phyloP scores from a whole-genome alignment of 2,113 vertebrate species.

The Elgaria multicarinata region DNA sequence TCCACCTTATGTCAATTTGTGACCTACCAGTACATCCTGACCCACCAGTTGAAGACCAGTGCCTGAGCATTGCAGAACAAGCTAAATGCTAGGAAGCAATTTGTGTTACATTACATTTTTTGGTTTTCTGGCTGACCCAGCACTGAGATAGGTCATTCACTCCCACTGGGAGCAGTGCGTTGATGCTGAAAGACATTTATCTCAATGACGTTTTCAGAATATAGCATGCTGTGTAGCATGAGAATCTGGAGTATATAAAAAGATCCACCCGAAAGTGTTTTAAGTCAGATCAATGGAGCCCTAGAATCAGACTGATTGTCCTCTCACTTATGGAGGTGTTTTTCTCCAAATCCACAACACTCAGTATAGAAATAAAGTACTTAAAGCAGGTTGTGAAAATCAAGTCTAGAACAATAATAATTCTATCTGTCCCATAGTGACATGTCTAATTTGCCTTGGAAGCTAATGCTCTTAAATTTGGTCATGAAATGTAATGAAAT shows the following conservation, averaged over 20 bases:
- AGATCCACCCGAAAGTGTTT: neutral
- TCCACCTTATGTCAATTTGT: neutral
- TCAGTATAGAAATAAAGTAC: conserved; percentile 55
- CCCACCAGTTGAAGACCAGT: neutral
- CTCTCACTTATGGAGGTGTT: conserved; percentile 31
- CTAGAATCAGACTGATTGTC: conserved; percentile 40
- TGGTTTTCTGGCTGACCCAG: neutral
- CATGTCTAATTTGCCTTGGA: conserved; percentile 65
- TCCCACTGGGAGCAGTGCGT: neutral
- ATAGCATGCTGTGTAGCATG: neutral
- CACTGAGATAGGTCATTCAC: neutral
- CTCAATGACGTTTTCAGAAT: neutral
- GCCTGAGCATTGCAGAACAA: neutral
- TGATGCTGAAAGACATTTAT: conserved; percentile 2
- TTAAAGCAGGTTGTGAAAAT: conserved; percentile 50
- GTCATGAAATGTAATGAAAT: conserved; percentile 53
- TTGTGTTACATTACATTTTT: neutral
- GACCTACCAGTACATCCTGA: neutral
- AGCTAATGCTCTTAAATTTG: conserved; percentile 57
- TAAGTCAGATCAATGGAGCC: conserved; percentile 38
- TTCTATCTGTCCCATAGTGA: conserved; percentile 54
- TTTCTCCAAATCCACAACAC: conserved; percentile 62
- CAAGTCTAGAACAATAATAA: conserved; percentile 52
- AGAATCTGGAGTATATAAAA: neutral
- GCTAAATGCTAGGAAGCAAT: neutral